phyloP scores from a whole-genome alignment of 2,113 vertebrate species.

The Puffinus mauretanicus region DNA sequence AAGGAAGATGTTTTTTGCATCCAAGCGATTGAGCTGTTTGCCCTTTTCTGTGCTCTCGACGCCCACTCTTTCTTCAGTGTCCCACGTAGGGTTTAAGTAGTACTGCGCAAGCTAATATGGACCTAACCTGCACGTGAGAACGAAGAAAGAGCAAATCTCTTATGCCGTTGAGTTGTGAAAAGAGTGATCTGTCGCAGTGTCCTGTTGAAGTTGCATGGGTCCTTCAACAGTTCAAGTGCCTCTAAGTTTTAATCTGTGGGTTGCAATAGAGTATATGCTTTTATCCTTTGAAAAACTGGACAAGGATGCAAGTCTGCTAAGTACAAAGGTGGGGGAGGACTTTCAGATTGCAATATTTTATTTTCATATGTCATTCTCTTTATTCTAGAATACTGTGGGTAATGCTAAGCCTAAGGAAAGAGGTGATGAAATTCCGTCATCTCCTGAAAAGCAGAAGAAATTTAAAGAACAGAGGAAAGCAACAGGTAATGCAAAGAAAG shows the following conservation, averaged over 20 bases:
- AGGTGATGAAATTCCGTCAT: slow-evolving; percentile 75
- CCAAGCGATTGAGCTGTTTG: neutral
- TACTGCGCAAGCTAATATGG: neutral
- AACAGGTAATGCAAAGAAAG: slow-evolving; percentile 78
- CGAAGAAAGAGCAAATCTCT: neutral
- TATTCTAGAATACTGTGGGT: slow-evolving; percentile 78
- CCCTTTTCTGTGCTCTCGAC: neutral
- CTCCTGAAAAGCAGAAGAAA: slow-evolving; percentile 78
- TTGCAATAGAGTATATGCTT: neutral
- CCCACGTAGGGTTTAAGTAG: neutral
- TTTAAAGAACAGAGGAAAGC: slow-evolving; percentile 81
- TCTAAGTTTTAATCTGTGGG: neutral
- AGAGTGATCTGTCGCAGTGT: neutral
- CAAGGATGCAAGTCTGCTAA: neutral
- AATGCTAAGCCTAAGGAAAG: slow-evolving; percentile 79
- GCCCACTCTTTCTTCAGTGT: neutral
- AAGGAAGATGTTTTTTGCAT: neutral
- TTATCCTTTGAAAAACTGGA: neutral
- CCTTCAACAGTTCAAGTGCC: neutral
- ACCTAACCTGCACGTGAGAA: neutral
- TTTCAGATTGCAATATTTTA: neutral
- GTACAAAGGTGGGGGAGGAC: neutral
- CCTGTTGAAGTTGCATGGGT: neutral
- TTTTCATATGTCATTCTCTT: slow-evolving; percentile 34
- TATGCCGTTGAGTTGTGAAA: rapidly evolving